Evolutionary conservation across 2,797 vertebrate genomes (phyloP).

Genomic region (Rhabdomys pumilio): DNA sequence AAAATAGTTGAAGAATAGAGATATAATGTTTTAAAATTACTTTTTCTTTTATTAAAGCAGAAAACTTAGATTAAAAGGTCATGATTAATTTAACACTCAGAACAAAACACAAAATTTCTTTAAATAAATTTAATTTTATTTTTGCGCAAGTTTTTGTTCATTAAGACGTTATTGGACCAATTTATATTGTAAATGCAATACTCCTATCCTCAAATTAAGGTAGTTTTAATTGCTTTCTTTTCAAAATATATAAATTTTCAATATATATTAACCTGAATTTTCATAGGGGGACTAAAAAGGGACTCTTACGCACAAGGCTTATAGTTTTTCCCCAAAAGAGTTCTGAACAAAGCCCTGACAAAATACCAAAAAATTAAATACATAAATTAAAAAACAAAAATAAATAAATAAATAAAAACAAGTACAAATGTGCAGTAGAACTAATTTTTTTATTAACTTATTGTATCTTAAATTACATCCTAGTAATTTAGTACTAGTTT

Average conservation of each 20-base stretch:
- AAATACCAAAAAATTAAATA: not conserved
- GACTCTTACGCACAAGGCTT: not conserved
- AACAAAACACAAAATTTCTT: slow-evolving; percentile 25
- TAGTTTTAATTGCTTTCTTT: slow-evolving; percentile 49
- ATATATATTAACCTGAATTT: slow-evolving; percentile 29
- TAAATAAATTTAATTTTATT: slow-evolving; percentile 34
- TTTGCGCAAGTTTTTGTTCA: not conserved
- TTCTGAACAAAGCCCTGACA: not conserved
- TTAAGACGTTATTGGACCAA: slow-evolving; percentile 31
- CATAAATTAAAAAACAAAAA: not conserved
- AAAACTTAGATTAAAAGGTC: not conserved
- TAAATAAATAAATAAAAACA: not conserved
- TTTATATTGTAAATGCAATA: slow-evolving; percentile 29
- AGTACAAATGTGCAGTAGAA: not conserved
- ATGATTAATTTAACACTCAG: slow-evolving; percentile 49
- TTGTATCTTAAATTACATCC: too few relatives aligned
- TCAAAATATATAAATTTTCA: slow-evolving; percentile 37
- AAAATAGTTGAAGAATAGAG: not conserved
- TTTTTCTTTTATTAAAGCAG: not conserved
- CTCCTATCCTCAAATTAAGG: not conserved
- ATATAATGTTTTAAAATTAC: slow-evolving; percentile 20
- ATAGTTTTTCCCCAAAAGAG: not conserved
- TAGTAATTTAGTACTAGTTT: too few relatives aligned
- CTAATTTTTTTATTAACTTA: too few relatives aligned
- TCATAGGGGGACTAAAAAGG: not conserved